These are phyloP conservation scores for Hyperopisus bebe DNA, from an alignment of 2,113 vertebrate species.

Conservation along the genomic window DNA sequence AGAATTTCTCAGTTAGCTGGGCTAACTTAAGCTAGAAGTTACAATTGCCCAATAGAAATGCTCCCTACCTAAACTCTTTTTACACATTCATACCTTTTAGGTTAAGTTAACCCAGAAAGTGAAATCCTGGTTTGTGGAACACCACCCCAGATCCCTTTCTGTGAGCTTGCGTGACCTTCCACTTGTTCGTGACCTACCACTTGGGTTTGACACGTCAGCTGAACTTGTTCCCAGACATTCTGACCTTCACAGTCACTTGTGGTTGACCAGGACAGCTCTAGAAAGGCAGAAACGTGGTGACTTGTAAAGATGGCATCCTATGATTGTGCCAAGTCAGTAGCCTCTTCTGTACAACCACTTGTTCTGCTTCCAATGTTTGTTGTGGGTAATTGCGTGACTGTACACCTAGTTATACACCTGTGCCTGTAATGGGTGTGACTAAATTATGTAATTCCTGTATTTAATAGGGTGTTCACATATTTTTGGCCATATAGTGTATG, in stretches of 20 bases:
- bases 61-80: neutral
- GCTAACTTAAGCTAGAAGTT: too few relatives aligned
- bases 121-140: neutral
- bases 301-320: neutral
- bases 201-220: neutral
- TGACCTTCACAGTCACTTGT: neutral
- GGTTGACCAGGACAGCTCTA: neutral
- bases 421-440: neutral
- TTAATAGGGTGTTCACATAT: neutral
- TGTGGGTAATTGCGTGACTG: neutral
- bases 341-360: neutral
- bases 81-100: neutral
- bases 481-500: neutral
- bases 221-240: neutral
- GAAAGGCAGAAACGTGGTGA: neutral
- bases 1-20: too few relatives aligned
- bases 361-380: neutral
- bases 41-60: neutral
- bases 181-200: too few relatives aligned
- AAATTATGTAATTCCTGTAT: neutral
- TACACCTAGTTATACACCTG: neutral
- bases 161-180: neutral
- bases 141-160: neutral
- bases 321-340: neutral
- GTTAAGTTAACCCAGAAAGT: neutral